Evolutionary conservation across 1,140 invertebrate species (phyloP).

Genomic region (Aphidius gifuensis): DNA sequence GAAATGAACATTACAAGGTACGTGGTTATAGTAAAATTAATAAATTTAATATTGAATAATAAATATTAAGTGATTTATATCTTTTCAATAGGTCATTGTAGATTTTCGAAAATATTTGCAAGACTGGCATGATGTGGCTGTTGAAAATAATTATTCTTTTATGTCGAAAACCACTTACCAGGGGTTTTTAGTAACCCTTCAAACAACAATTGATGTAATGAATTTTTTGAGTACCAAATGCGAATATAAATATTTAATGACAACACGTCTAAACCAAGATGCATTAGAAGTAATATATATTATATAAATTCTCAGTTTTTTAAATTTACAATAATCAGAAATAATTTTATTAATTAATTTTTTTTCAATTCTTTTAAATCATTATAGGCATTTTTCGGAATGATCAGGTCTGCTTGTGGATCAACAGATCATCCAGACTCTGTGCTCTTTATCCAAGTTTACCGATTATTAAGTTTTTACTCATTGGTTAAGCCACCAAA

Average conservation of each 20-base stretch:
- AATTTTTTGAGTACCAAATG: conserved; percentile 6
- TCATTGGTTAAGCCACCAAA: conserved; percentile 11
- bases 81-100: background rate
- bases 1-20: background rate
- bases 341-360: too few relatives aligned
- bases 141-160: background rate
- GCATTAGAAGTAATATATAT: conserved; percentile 20
- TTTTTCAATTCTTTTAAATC: too few relatives aligned
- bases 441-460: conserved; percentile 17
- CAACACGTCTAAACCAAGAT: conserved; percentile 22
- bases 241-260: conserved; percentile 21
- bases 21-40: background rate
- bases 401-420: conserved; percentile 17
- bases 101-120: conserved; percentile 5
- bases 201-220: conserved; percentile 17
- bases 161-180: conserved; percentile 13
- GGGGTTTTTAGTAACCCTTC: conserved; percentile 17
- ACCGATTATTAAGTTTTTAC: conserved; percentile 7
- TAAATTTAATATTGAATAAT: background rate
- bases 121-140: background rate
- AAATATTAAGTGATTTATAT: background rate
- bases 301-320: background rate
- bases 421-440: conserved; percentile 1
- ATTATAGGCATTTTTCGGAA: conserved; percentile 5
- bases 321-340: too few relatives aligned